A percentile compares a stretch with the other conserved stretches of the same genome.
These are phyloP conservation scores for Manduca sexta DNA, from an alignment of 1,140 invertebrate species.

Conservation along the genomic window DNA sequence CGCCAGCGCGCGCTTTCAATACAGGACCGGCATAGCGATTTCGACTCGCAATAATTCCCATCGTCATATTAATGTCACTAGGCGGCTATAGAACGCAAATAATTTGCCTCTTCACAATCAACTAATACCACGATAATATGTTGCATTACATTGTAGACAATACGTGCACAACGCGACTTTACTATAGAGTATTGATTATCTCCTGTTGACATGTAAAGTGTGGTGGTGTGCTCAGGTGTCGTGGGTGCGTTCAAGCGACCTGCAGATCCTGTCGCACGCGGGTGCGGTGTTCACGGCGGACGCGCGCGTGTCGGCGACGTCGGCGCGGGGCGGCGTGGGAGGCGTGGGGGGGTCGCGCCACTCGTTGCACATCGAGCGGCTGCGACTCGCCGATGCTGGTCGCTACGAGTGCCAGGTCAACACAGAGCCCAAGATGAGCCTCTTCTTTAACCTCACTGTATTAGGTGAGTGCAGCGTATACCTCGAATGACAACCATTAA, in stretches of 20 bases:
- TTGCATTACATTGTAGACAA: too few species aligned
- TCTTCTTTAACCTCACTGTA: slow-evolving; percentile 78
- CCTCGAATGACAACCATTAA: too few species aligned
- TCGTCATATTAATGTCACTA: too few species aligned
- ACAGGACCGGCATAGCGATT: too few species aligned
- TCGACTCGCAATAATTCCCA: too few species aligned
- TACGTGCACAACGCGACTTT: too few species aligned
- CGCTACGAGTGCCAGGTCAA: slow-evolving; percentile 87
- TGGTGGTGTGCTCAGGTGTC: slow-evolving; percentile 76
- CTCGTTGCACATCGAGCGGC: slow-evolving; percentile 79
- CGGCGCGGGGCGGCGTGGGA: slow-evolving; percentile 13
- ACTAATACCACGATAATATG: too few species aligned
- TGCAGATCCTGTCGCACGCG: slow-evolving; percentile 83
- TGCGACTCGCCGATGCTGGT: slow-evolving; percentile 78
- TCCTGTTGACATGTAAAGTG: too few species aligned
- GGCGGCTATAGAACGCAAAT: too few species aligned
- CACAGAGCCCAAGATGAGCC: slow-evolving; percentile 85
- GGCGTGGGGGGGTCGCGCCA: slow-evolving; percentile 31
- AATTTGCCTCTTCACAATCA: too few species aligned
- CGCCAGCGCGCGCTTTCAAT: too few species aligned
- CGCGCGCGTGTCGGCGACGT: slow-evolving; percentile 71
- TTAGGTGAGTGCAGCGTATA: slow-evolving; percentile 76
- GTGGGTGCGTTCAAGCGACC: slow-evolving; percentile 82
- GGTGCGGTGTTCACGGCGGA: slow-evolving; percentile 82
- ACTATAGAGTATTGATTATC: too few species aligned